Evolutionary conservation across 1,140 invertebrate genomes (phyloP), one percentile per base, ranked within the genome.

Genomic region (Cotesia vestalis): DNA sequence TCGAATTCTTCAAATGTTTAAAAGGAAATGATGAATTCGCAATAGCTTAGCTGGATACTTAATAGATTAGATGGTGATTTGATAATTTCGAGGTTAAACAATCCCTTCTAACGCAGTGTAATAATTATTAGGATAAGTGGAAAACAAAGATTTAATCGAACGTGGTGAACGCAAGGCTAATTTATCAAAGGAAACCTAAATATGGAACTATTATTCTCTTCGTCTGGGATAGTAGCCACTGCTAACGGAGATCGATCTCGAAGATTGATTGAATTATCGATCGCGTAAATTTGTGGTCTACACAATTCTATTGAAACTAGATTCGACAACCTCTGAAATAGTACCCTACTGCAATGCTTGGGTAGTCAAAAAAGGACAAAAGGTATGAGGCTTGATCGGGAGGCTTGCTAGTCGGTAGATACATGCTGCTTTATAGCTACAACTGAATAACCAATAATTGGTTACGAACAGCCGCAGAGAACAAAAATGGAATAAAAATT

Each of bases 211-310:
- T 64, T 71, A 71, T 71, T 52, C 34, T 27, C 52, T 59, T 46
- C 40, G 40, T 11, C 6, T 46, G 40, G 11, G 5, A 46, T 71
- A 55, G 51, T 20, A 61, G 35, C 69, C 35, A 17, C 66, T 17
- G 38, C 17, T 40, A 35, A 51, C 46, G 17, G 69, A 35, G 52
- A 72, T 72, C 38, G 55, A 66, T 61, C 20, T 52, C 1, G 53
- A 40, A 66, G 53, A 11, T 36, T 66, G 40, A 67, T 72, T 35
- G 55, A 72, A 61, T 72, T 72, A 72, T 72, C 36, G 71, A 72
- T 72, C 59, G 51, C 12, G 20, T 27, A n/a, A 64, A 55, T 67
- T 68, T 40, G 55, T 3, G 36, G 34, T 34, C 9, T 11, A 60
- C 9, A 46, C 35, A 62, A 69, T 59, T 46, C 36, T 27, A 62